These are phyloP conservation scores for Drosophila suzukii DNA, from an alignment of 1,140 invertebrate species.

Conservation along the genomic window DNA sequence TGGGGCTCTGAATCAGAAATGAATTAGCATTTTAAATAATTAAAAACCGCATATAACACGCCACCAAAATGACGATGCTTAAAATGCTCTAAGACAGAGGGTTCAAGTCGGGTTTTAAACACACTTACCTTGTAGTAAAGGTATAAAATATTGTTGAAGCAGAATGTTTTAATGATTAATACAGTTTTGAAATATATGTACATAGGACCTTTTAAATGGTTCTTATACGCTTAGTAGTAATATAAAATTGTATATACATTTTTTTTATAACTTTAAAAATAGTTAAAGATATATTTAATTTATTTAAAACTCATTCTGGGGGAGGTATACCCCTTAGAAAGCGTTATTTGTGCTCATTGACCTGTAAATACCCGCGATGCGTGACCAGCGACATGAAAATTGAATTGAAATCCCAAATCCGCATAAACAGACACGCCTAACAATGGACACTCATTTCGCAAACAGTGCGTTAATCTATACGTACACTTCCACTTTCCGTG, in stretches of 20 bases:
- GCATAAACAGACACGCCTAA: slow-evolving; percentile 21
- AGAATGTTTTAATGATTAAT: too few species aligned
- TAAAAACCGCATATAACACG: slow-evolving; percentile 33
- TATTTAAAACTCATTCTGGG: background rate
- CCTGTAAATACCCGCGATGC: slow-evolving; percentile 11
- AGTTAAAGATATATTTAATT: background rate
- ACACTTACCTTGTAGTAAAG: background rate
- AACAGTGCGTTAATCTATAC: slow-evolving; percentile 16
- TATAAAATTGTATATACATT: background rate
- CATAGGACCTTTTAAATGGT: too few species aligned
- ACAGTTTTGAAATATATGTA: too few species aligned
- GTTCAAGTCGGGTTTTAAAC: slow-evolving; percentile 11
- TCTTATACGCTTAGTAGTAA: too few species aligned
- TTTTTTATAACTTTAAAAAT: background rate
- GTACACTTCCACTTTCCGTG: slow-evolving; percentile 7
- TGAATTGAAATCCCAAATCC: slow-evolving; percentile 42
- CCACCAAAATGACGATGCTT: slow-evolving; percentile 20
- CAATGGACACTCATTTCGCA: slow-evolving; percentile 22
- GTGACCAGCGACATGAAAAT: slow-evolving; percentile 47
- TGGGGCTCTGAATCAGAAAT: slow-evolving; percentile 16
- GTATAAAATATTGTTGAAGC: too few species aligned
- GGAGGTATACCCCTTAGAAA: background rate
- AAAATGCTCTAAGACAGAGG: background rate
- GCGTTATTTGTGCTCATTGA: slow-evolving; percentile 15
- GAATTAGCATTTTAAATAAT: slow-evolving; percentile 51